Base-by-base conservation (phyloP, 2,797 vertebrate species). In the Kryptolebias ocellatus region DNA sequence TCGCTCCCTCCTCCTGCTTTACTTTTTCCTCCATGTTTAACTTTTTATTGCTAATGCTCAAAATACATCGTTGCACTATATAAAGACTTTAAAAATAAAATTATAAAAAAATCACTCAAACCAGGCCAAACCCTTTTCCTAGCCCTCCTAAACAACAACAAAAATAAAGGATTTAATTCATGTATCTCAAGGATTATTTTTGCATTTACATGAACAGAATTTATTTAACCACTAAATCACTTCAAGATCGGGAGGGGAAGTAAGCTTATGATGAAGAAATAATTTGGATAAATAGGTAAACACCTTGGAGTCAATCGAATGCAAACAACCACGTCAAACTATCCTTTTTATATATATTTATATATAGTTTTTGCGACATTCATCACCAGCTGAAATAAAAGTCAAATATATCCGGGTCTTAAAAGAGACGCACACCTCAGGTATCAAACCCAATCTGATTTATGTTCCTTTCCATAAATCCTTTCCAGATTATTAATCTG, bases 31-130 rank as follows among this genome's bases (percentile, higher is more conserved):
- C 72, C 78, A 80, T 80, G 68, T 85, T 83, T 81, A 68, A 86
- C 78, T 83, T 88, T 89, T 87, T 74, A 83, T 90, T 89, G 84
- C 80, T 81, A 73, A 76, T 75, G 80, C 82, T 89, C 78, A 34
- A 24, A 24, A 83, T 83, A 89, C 56, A 62, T 86, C 81, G 78
- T 93, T 92, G 90, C 91, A 93, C 92, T 93, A 88, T 83, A 89
- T 74, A 76, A 53, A 46, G 49, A 20, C 6, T n/a, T 15, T 45
- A 44, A 14, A 77, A 74, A 78, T 37, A 68, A 60, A 34, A 24
- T 24, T 60, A 45, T 45, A 53, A 18, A 65, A 56, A 58, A 59
- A 24, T 34, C 1, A 70, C n/a, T 60, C 46, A 72, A 54, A 64
- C 46, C 67, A 63, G 45, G 62, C 68, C 17, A 59, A 16, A 0